A percentile compares a stretch with the other conserved stretches of the same genome.
These are phyloP conservation scores for Trogon surrucura DNA, from an alignment of 2,113 vertebrate species.

Conservation along the genomic window DNA sequence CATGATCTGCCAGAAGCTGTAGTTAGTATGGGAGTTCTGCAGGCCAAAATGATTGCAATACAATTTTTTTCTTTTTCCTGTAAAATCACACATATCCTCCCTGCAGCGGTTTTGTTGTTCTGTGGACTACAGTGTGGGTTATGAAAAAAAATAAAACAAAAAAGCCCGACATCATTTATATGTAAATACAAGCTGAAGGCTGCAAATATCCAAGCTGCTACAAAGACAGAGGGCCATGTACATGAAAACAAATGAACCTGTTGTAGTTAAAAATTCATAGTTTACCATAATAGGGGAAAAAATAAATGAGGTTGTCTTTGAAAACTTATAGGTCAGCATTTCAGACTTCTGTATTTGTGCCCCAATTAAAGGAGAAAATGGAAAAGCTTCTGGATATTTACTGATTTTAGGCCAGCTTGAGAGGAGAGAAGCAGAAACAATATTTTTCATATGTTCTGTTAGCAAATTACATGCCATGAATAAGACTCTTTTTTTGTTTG, in stretches of 20 bases:
- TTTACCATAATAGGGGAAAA: not conserved
- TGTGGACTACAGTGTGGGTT: not conserved
- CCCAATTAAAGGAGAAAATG: conserved; percentile 19
- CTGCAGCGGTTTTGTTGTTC: not conserved
- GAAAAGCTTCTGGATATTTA: conserved; percentile 11
- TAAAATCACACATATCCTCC: not conserved
- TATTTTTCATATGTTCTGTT: not conserved
- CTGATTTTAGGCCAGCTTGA: conserved; percentile 4
- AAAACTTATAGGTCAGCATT: conserved; percentile 28
- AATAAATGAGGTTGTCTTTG: not conserved
- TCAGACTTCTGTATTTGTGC: conserved; percentile 24
- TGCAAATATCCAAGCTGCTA: not conserved
- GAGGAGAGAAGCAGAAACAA: not conserved
- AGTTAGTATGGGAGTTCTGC: not conserved
- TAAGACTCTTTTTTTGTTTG: not conserved
- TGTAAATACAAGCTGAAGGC: conserved; percentile 47
- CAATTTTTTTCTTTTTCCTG: not conserved
- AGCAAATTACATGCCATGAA: not conserved
- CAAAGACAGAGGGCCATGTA: not conserved
- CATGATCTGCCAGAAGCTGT: not conserved
- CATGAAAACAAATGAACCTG: conserved; percentile 25
- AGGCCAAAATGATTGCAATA: not conserved
- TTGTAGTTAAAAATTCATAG: conserved; percentile 19
- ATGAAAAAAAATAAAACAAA: not conserved
- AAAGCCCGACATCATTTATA: conserved; percentile 2